phyloP scores from a whole-genome alignment of 2,888 invertebrate genomes.

The Cephus pulcher region DNA sequence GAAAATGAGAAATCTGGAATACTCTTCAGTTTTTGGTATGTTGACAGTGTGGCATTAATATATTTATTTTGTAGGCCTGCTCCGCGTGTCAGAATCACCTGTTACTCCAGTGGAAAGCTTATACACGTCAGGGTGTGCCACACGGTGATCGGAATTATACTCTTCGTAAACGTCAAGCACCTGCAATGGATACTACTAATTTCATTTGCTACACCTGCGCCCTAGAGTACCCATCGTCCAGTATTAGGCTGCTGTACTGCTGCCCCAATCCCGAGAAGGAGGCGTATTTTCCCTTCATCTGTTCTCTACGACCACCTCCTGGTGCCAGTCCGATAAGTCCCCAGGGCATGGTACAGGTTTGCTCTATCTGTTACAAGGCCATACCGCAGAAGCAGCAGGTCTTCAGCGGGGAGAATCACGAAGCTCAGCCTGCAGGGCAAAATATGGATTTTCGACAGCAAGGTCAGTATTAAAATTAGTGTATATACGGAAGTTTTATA shows the following conservation, averaged over 20 bases:
- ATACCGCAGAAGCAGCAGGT: conserved; percentile 82
- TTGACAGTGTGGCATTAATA: neutral
- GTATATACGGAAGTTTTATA: neutral
- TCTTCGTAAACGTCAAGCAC: conserved; percentile 80
- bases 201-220: conserved; percentile 94
- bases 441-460: conserved; percentile 55
- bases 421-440: conserved; percentile 60
- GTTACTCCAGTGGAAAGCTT: conserved; percentile 88
- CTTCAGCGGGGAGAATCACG: conserved; percentile 74
- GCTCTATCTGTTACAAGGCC: conserved; percentile 86
- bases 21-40: neutral
- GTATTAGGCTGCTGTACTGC: conserved; percentile 85
- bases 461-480: conserved; percentile 30
- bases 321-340: conserved; percentile 92
- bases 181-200: conserved; percentile 74
- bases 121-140: conserved; percentile 77
- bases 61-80: conserved; percentile 75
- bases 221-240: conserved; percentile 81
- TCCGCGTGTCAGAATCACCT: conserved; percentile 87
- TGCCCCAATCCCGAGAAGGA: conserved; percentile 87
- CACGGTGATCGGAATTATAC: conserved; percentile 85
- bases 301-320: conserved; percentile 81
- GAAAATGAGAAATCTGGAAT: neutral
- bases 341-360: conserved; percentile 90
- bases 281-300: conserved; percentile 91